Conservation (phyloP, 2,113 vertebrate genomes). For the Nothocercus nigrocapillus region DNA sequence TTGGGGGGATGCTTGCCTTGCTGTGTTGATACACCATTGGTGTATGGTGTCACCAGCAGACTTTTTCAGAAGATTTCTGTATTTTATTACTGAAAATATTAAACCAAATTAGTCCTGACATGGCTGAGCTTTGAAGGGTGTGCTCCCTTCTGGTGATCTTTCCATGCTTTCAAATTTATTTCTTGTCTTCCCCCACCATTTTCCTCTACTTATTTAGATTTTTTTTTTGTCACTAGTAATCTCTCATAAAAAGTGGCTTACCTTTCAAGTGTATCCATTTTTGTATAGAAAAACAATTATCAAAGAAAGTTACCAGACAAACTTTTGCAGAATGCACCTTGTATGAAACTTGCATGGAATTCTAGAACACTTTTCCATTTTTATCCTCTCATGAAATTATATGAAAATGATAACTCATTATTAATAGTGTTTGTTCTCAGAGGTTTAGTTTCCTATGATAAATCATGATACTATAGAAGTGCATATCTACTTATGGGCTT, state of each 20-base stretch:
- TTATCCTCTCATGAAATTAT: not conserved
- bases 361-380: not conserved
- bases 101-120: not conserved
- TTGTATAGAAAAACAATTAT: not conserved
- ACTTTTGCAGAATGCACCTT: not conserved
- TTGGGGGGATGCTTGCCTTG: not conserved
- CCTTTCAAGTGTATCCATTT: not conserved
- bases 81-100: not conserved
- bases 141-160: not conserved
- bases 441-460: not conserved
- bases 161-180: not conserved
- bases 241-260: not conserved
- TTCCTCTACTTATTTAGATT: not conserved
- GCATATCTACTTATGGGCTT: not conserved
- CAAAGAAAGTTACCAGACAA: not conserved
- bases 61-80: not conserved
- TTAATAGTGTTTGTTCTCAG: not conserved
- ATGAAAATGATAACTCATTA: not conserved
- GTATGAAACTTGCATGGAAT: not conserved
- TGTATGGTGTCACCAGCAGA: accelerated
- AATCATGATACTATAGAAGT: not conserved
- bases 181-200: not conserved
- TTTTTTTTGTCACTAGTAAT: not conserved
- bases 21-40: not conserved
- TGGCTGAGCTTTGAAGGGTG: not conserved